Base-by-base conservation (phyloP, 1,140 invertebrate species). In the Periplaneta americana region DNA sequence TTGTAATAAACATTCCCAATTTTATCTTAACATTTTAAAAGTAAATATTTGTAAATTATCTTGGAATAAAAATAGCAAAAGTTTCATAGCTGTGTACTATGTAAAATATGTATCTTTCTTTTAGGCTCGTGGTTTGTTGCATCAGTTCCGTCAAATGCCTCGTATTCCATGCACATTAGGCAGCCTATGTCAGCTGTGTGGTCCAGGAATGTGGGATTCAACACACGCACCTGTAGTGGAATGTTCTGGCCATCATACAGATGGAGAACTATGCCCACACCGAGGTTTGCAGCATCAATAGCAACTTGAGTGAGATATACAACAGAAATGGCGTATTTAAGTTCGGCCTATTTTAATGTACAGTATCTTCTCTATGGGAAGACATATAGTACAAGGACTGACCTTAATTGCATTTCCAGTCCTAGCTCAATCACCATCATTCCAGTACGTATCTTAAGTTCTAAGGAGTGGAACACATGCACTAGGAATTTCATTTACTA, bases 131-230 rank as follows among this genome's bases (percentile, higher is more conserved):
- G 97, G 97, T 35, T 88, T 99, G 6, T 89, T 99, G 0, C 93
- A 98, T 88, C 95, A 98, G 87, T 98, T 97, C 88, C 91, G 96
- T 57, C 94, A 95, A 85, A 88, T 96, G 81, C 91, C 94, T 17
- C 92, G 93, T 83, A 93, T 98, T 80, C 97, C 97, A 0, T 99
- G 97, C 86, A 96, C 96, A 0, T 87, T 98, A 34, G 94, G 93
- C 18, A 95, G 95, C 15, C 90, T 98, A 78, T 98, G 96, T 87
- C 93, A 95, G 83, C 91, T 95, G 48, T 97, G 96, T 86, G 95
- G 96, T 4, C 95, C 96, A 9, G 96, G 96, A 8, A 97, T 97
- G 90, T 98, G 97, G 97, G 97, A 98, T 87, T 96, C 95, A 80
- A 94, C 94, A 10, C 96, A 98, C 87, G 91, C 94, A 79, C 94